Conservation (phyloP, 2,113 vertebrate species). For the Oreochromis spilurus region DNA sequence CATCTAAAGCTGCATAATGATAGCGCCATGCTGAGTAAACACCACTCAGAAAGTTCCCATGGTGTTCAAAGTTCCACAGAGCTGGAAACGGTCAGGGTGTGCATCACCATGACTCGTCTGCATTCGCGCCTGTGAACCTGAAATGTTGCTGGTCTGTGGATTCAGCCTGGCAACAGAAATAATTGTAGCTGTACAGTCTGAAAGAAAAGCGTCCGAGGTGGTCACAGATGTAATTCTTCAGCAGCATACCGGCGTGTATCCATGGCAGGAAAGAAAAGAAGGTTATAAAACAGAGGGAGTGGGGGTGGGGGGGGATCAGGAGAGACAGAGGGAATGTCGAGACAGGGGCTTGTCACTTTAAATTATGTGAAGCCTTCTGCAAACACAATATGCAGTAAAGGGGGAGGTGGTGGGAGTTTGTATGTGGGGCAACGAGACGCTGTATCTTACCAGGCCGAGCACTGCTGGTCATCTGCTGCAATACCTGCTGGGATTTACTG, state of each 20-base stretch:
- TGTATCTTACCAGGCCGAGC: not conserved
- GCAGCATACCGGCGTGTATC: conserved; percentile 11
- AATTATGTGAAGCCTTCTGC: conserved; percentile 51
- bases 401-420: not conserved
- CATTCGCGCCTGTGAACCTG: not conserved
- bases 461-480: conserved; percentile 2
- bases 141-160: not conserved
- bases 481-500: not conserved
- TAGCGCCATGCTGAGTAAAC: not conserved
- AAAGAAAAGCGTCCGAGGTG: not conserved
- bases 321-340: not conserved
- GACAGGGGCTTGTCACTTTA: conserved; percentile 33
- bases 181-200: not conserved
- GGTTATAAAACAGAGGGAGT: not conserved
- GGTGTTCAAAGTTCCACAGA: not conserved
- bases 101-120: not conserved
- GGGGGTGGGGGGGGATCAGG: not conserved
- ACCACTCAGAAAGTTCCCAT: not conserved
- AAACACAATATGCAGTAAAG: not conserved
- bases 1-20: not conserved
- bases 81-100: not conserved
- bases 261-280: conserved; percentile 1
- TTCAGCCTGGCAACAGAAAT: conserved; percentile 5
- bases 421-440: not conserved
- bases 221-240: conserved; percentile 18